These are phyloP conservation scores for Stegophylla sp. DNA, from an alignment of 2,888 invertebrate genomes.

Conservation along the genomic window DNA sequence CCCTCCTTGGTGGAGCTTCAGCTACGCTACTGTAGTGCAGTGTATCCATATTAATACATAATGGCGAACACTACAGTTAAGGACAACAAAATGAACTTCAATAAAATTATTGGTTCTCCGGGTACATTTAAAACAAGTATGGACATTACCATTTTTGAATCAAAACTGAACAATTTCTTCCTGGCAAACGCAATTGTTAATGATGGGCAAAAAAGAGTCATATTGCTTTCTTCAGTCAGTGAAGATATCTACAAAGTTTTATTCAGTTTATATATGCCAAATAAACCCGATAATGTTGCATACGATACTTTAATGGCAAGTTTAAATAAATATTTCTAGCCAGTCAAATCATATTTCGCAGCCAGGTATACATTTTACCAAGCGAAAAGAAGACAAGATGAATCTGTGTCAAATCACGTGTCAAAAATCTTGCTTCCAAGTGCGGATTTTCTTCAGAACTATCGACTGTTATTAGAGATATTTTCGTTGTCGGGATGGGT, in stretches of 20 bases:
- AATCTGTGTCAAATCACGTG: constrained; percentile 4
- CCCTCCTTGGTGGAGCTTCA: too few species aligned
- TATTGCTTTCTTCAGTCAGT: not conserved
- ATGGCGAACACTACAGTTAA: not conserved
- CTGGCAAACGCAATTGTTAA: not conserved
- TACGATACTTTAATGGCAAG: not conserved
- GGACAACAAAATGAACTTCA: not conserved
- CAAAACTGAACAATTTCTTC: not conserved
- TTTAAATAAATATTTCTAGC: not conserved
- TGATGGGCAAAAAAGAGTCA: not conserved
- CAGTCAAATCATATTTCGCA: not conserved
- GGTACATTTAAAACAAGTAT: not conserved
- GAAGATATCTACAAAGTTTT: not conserved
- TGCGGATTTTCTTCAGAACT: constrained; percentile 2
- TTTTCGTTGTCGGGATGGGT: too few species aligned
- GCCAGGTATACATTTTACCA: not conserved
- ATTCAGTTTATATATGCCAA: not conserved
- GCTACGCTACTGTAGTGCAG: too few species aligned
- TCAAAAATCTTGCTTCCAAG: not conserved
- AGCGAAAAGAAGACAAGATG: not conserved
- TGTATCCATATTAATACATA: not conserved
- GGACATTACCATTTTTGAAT: not conserved
- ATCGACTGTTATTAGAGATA: too few species aligned
- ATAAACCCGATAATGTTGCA: not conserved
- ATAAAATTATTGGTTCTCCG: not conserved